A percentile compares a stretch with the other conserved stretches of the same genome.
Conservation (phyloP, 2,113 vertebrate species). For the Craseonycteris thonglongyai region DNA sequence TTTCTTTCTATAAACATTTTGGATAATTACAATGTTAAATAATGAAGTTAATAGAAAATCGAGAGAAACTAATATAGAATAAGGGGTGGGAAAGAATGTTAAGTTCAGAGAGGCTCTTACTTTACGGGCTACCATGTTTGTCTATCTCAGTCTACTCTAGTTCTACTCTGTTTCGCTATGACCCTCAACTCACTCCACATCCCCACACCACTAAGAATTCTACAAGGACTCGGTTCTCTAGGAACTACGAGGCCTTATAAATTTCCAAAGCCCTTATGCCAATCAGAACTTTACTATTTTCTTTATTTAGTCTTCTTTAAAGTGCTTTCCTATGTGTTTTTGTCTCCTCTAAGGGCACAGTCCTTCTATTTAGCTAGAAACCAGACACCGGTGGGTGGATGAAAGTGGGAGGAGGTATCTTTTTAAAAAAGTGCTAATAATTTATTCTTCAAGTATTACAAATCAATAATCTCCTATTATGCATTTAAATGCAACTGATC, state of each 20-base stretch:
- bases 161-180: not conserved
- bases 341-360: not conserved
- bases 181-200: rapidly evolving
- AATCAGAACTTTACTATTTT: not conserved
- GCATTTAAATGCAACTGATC: not conserved
- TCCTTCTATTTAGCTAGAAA: not conserved
- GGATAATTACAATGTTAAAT: not conserved
- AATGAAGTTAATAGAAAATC: not conserved
- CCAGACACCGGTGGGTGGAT: not conserved
- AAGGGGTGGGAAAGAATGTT: not conserved
- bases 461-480: not conserved
- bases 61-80: not conserved
- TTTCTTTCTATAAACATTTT: conserved; percentile 7
- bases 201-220: not conserved
- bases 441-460: not conserved
- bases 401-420: not conserved
- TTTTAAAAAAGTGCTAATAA: not conserved
- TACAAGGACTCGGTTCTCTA: not conserved
- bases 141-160: not conserved
- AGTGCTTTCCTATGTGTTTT: not conserved
- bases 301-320: not conserved
- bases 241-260: not conserved
- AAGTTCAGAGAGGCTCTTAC: not conserved
- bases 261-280: not conserved
- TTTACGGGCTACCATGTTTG: not conserved